A percentile compares a stretch with the other conserved stretches of the same genome.
These are phyloP conservation scores for Ifrita kowaldi DNA, from an alignment of 2,113 vertebrate species.

Conservation along the genomic window DNA sequence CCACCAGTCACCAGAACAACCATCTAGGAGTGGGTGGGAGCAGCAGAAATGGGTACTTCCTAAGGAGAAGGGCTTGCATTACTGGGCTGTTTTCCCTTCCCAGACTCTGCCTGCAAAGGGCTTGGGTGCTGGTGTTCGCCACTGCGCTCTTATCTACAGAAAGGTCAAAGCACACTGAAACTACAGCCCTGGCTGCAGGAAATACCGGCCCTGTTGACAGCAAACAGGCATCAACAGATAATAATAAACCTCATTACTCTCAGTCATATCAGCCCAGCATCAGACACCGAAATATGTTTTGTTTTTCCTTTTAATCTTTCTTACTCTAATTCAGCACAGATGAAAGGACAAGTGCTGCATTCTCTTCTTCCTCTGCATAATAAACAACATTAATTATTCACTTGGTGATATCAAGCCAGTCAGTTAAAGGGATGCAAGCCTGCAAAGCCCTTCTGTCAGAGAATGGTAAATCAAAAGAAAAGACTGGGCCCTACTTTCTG, in stretches of 20 bases:
- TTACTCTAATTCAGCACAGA: not conserved
- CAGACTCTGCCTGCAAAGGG: not conserved
- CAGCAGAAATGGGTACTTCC: not conserved
- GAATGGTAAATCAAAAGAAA: not conserved
- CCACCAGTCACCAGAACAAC: not conserved
- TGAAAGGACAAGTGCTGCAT: not conserved
- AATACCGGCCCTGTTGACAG: not conserved
- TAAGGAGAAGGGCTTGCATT: not conserved
- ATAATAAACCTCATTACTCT: not conserved
- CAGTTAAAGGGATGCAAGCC: not conserved
- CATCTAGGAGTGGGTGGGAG: not conserved
- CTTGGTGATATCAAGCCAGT: not conserved
- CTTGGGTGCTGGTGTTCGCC: not conserved
- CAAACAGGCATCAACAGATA: not conserved
- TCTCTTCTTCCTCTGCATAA: not conserved
- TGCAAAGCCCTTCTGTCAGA: not conserved
- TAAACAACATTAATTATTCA: constrained; percentile 26
- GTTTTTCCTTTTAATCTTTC: not conserved
- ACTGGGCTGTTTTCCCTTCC: not conserved
- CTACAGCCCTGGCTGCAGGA: not conserved
- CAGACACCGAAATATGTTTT: not conserved
- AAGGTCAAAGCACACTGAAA: not conserved
- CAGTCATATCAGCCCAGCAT: not conserved
- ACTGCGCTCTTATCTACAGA: not conserved
- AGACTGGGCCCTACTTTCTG: not conserved